A percentile compares a stretch with the other conserved stretches of the same genome.
Conservation (phyloP, 2,888 invertebrate genomes). For the Tachina fera region DNA sequence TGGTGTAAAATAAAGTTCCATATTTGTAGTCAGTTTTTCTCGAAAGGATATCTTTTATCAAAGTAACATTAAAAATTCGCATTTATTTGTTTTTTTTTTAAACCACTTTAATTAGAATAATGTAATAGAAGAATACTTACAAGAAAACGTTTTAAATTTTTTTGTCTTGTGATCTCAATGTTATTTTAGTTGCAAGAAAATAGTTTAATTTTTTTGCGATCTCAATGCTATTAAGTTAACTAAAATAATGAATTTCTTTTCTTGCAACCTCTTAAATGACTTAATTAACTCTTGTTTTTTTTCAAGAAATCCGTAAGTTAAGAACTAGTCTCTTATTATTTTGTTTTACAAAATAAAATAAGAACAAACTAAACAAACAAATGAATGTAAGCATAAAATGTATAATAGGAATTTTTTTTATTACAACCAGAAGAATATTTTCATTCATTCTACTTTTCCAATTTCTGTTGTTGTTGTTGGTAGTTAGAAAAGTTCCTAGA, state of each 20-base stretch:
- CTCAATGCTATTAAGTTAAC: not conserved
- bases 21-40: too few relatives aligned
- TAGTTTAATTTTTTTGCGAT: not conserved
- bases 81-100: not conserved
- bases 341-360: not conserved
- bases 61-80: too few relatives aligned
- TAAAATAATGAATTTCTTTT: constrained; percentile 8
- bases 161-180: not conserved
- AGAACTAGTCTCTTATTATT: constrained; percentile 41
- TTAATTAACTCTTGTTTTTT: constrained; percentile 62
- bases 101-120: constrained; percentile 11
- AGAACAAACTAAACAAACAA: constrained; percentile 20
- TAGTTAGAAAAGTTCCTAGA: constrained; percentile 40
- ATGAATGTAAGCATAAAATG: constrained; percentile 18
- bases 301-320: constrained; percentile 37
- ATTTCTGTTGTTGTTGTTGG: not conserved
- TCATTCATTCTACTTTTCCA: constrained; percentile 30
- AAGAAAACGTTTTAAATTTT: constrained; percentile 2
- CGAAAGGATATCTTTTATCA: too few relatives aligned
- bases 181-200: constrained; percentile 1
- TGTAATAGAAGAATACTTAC: not conserved
- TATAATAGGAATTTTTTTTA: constrained; percentile 23
- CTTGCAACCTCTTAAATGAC: constrained; percentile 50
- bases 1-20: too few relatives aligned
- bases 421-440: constrained; percentile 30